Conservation (phyloP, 30 jellyfish, hydroid and myxozoan genomes). For the Turritopsis dohrnii region DNA sequence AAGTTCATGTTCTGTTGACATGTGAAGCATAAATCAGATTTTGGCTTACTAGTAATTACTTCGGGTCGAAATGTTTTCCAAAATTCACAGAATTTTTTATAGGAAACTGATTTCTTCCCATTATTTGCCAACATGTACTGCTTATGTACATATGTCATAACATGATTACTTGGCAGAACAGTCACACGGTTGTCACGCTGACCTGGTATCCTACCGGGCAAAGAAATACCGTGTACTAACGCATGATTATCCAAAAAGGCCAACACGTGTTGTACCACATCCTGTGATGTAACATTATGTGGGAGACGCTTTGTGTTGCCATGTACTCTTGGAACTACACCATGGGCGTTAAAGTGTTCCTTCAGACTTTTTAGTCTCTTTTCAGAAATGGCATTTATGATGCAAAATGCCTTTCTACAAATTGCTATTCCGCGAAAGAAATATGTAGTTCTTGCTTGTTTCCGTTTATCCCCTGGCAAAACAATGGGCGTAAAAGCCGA, state of each 20-base stretch:
- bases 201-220: neutral
- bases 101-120: neutral
- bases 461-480: neutral
- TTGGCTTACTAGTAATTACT: neutral
- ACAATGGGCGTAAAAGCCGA: neutral
- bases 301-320: neutral
- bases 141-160: neutral
- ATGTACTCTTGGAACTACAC: conserved; percentile 3
- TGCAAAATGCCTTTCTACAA: neutral
- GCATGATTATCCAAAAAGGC: neutral
- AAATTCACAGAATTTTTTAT: neutral
- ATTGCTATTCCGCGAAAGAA: neutral
- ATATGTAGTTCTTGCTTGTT: neutral
- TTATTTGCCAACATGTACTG: neutral
- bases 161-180: neutral
- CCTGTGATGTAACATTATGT: neutral
- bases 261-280: neutral
- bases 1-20: neutral
- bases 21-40: neutral
- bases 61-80: neutral
- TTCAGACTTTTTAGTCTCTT: neutral
- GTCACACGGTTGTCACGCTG: neutral
- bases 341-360: neutral
- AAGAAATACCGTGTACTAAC: neutral
- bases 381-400: neutral